These are phyloP conservation scores for Fulmarus glacialis DNA, from an alignment of 2,113 vertebrate species.

Conservation along the genomic window DNA sequence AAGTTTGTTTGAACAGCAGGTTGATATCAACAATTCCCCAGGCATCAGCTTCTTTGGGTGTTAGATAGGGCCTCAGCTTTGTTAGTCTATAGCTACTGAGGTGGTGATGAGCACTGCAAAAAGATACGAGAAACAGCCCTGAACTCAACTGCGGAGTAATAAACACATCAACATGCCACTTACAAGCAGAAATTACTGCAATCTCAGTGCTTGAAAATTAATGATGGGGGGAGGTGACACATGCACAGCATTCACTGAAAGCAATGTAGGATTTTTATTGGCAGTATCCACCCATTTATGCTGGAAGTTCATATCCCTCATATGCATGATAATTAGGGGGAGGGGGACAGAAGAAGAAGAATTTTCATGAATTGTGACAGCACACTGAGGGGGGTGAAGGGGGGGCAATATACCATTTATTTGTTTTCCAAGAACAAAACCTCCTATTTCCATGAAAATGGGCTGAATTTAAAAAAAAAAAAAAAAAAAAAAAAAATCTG, in stretches of 20 bases:
- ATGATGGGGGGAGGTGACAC: not conserved
- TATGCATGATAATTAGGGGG: slow-evolving; percentile 30
- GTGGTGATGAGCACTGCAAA: not conserved
- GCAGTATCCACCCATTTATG: not conserved
- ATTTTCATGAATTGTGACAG: not conserved
- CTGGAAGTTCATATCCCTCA: not conserved
- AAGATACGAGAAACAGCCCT: not conserved
- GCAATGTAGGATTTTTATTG: not conserved
- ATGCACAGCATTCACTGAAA: not conserved
- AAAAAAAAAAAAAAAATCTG: not conserved
- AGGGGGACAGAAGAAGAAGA: not conserved
- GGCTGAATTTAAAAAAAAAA: not conserved
- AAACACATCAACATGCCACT: not conserved
- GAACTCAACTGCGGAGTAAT: not conserved
- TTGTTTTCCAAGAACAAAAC: not conserved
- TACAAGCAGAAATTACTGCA: slow-evolving; percentile 3
- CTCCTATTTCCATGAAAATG: slow-evolving; percentile 21
- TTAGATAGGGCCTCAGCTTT: not conserved
- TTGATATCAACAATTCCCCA: not conserved
- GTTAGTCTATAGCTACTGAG: not conserved
- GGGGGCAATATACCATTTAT: not conserved
- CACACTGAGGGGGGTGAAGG: not conserved
- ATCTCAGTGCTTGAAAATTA: not conserved
- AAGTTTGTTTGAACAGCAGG: not conserved
- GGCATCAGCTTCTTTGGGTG: not conserved